Percentiles rank a stretch among this genome's conserved stretches.
Evolutionary conservation across 2,888 invertebrate species (phyloP).

Genomic region (Colletes collaris): DNA sequence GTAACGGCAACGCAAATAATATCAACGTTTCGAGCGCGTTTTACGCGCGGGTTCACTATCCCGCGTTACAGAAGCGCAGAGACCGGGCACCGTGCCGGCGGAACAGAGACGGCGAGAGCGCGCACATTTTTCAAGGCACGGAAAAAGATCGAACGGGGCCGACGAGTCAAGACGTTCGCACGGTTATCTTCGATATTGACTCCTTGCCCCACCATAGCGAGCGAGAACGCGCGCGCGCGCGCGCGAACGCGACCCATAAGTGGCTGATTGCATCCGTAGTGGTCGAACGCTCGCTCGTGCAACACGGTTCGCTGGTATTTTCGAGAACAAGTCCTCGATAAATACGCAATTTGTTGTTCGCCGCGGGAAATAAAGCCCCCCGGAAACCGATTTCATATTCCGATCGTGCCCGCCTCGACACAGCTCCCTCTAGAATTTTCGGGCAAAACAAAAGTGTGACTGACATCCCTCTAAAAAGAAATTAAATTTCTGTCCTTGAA

Average conservation of each 20-base stretch:
- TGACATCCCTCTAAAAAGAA: too few species aligned
- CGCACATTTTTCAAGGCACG: slow-evolving; percentile 41
- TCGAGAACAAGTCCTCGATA: slow-evolving; percentile 32
- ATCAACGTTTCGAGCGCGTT: slow-evolving; percentile 35
- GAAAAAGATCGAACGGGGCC: slow-evolving; percentile 50
- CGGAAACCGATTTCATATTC: slow-evolving; percentile 30
- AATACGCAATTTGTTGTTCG: slow-evolving; percentile 53
- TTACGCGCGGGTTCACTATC: slow-evolving; percentile 44
- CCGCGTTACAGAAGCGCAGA: slow-evolving; percentile 37
- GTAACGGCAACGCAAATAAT: slow-evolving; percentile 44
- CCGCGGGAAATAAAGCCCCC: slow-evolving; percentile 21
- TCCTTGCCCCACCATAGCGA: slow-evolving; percentile 24
- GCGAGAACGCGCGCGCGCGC: background rate
- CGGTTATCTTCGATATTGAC: slow-evolving; percentile 63
- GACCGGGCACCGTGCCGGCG: background rate
- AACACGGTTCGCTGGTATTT: slow-evolving; percentile 12
- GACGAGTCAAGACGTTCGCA: slow-evolving; percentile 58
- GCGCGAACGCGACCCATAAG: background rate
- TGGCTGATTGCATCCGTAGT: slow-evolving; percentile 10
- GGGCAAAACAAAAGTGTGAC: background rate
- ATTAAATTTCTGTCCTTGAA: too few species aligned
- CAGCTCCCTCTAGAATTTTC: background rate
- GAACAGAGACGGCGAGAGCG: slow-evolving; percentile 22
- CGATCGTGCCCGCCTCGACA: slow-evolving; percentile 2
- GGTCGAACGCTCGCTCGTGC: background rate